A percentile compares a stretch with the other conserved stretches of the same genome.
Conservation (phyloP, 2,888 invertebrate genomes). For the Pardosa pseudoannulata region DNA sequence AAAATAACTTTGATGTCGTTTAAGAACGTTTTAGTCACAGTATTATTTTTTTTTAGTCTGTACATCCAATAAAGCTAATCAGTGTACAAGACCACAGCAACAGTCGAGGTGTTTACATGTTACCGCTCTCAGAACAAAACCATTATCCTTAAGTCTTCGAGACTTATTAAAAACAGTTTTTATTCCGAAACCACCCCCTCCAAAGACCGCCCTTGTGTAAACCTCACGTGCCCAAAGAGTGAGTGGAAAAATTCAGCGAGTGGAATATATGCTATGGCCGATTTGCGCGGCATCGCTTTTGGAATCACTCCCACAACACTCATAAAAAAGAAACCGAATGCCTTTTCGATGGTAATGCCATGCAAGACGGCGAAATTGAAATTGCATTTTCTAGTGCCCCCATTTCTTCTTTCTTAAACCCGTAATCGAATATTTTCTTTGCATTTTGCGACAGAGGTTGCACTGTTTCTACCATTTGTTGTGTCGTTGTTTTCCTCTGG, state of each 20-base stretch:
- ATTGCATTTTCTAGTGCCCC: constrained; percentile 55
- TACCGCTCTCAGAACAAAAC: too few species aligned
- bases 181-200: background rate
- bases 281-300: constrained; percentile 55
- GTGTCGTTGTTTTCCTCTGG: constrained; percentile 29
- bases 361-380: constrained; percentile 66
- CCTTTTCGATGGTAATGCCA: constrained; percentile 52
- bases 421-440: constrained; percentile 57
- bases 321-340: constrained; percentile 51
- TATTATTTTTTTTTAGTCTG: too few species aligned
- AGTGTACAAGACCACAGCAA: too few species aligned
- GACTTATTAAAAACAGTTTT: constrained; percentile 1
- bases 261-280: constrained; percentile 52
- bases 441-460: constrained; percentile 20
- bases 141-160: too few species aligned
- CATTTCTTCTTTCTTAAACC: constrained; percentile 26
- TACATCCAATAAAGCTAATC: too few species aligned
- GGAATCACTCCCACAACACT: constrained; percentile 34
- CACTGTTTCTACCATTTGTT: constrained; percentile 39
- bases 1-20: too few species aligned
- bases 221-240: constrained; percentile 65
- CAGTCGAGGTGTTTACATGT: too few species aligned
- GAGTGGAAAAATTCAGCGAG: constrained; percentile 16
- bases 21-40: too few species aligned
- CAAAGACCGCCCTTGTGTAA: constrained; percentile 9